Base-by-base conservation (phyloP, 2,113 vertebrate species). In the Macrotus californicus region DNA sequence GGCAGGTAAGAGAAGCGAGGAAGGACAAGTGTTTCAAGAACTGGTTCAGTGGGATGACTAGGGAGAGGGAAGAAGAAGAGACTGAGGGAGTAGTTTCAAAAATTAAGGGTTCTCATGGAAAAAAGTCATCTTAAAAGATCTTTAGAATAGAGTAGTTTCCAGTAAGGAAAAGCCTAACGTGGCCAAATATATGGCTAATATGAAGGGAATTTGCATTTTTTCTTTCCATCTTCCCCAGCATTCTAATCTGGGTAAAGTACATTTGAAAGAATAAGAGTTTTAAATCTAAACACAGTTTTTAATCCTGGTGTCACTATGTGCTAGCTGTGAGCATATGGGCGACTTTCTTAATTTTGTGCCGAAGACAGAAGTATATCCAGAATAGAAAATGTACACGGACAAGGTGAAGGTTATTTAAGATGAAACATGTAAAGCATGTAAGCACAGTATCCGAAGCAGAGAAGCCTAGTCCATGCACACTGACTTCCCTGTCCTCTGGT, bases 401-500 rank as follows among this genome's bases (percentile, higher is more conserved):
- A 5, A 29, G 4, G 43, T 34, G 21, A 48, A 3, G 6, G 4
- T 18, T 2, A 6, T 66, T 15, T 15, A 43, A 26, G 22, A 29
- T 0, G 18, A 19, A 61, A 18, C 4, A 2, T 1, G 36, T 5
- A 6, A 34, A 16, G 13, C 59, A 10, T 46, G 16, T 6, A 1
- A 10, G 16, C n/a, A 10, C 36, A 34, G 50, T 6, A 0, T 36
- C 56, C n/a, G 43, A 39, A 19, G 50, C 76, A 10, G 0, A 54
- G 36, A 54, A 21, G 34, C 21, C 41, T 39, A 1, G 2, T 31
- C 24, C 61, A 0, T 0, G 1, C 9, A 2, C 18, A 2, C 10
- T n/a, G 2, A 22, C 61, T 18, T 26, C n/a, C 22, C 67, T 18
- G n/a, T 13, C 50, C 48, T 14, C 85, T 6, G 21, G 22, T 16